Evolutionary conservation across 2,888 invertebrate genomes (phyloP), one percentile per base, ranked within the genome.

Genomic region (Anthrax anthrax): DNA sequence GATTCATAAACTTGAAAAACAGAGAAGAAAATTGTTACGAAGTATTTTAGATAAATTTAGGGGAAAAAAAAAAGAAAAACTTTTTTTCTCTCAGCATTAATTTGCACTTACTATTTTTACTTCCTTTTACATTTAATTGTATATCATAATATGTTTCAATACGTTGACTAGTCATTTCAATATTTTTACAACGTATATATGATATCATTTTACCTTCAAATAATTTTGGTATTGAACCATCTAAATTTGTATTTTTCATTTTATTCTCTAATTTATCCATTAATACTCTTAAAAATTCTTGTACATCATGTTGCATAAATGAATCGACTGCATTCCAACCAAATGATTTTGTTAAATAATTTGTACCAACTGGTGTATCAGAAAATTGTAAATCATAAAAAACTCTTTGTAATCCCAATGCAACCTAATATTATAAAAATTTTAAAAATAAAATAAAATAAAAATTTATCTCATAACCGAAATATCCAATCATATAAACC

Each of bases 311-410:
- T 65, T 98, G 98, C 94, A 98, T 96, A 66, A 98, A 98, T 2
- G 96, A 96, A 67, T 98, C 98, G n/a, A 97, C 73, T 0, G 97
- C 95, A 68, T 98, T 97, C 98, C 98, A 98, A 34, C 97, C 97
- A 70, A 98, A 98, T 56, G 96, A 95, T 70, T 96, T 94, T 14
- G 98, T 99, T 48, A 99, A 76, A 69, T 97, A 97, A 71, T 97
- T 98, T 43, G 98, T 98, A 54, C 97, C 97, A 14, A 98, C 97
- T 3, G 97, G 95, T 68, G 94, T 94, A 69, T 96, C 96, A 53
- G 85, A 88, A 65, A 94, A 94, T 70, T 98, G 97, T 50, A 99
- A 73, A 67, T 98, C 97, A 64, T 95, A 95, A 71, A 98, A 99
- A 37, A 98, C 96, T 63, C 97, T 75, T 69, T 98, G 98, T 56